Evolutionary conservation across 2,888 invertebrate species (phyloP).

Genomic region (Andrena praecox): DNA sequence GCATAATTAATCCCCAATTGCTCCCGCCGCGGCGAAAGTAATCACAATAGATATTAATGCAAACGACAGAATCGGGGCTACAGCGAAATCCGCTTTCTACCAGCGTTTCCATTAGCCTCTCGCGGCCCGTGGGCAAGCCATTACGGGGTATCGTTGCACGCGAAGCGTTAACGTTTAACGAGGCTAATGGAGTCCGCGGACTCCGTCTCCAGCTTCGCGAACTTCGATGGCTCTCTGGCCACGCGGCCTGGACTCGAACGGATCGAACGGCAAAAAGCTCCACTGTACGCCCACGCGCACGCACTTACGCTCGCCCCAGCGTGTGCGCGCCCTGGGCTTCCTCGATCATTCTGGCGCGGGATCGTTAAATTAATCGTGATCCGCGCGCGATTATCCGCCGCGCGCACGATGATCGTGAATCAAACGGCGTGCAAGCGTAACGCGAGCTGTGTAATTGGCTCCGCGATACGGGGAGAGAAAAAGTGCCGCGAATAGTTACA

Average conservation of each 20-base stretch:
- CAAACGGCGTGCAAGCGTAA: conserved; percentile 59
- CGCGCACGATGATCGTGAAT: conserved; percentile 50
- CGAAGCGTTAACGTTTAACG: conserved; percentile 60
- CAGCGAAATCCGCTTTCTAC: conserved; percentile 55
- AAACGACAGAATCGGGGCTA: conserved; percentile 43
- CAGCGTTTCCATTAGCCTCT: conserved; percentile 49
- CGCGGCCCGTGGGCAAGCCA: conserved; percentile 24
- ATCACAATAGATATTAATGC: conserved; percentile 60
- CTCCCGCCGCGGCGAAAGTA: conserved; percentile 42
- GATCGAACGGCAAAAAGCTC: conserved; percentile 40
- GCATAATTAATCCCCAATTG: conserved; percentile 48
- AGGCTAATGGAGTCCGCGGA: conserved; percentile 51
- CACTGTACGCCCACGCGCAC: conserved; percentile 19
- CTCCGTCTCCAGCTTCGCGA: conserved; percentile 40
- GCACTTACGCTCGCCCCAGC: not conserved
- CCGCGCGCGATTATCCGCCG: conserved; percentile 47
- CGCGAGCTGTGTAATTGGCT: conserved; percentile 63
- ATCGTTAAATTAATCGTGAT: conserved; percentile 63
- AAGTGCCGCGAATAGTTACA: conserved; percentile 24
- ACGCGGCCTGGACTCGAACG: conserved; percentile 34
- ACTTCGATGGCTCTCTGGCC: conserved; percentile 54
- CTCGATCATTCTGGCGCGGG: conserved; percentile 52
- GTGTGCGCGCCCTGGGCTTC: conserved; percentile 3
- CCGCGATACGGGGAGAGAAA: conserved; percentile 28
- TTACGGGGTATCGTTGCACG: conserved; percentile 50